Evolutionary conservation across 1,140 invertebrate species (phyloP).

Genomic region (Megalonaias nervosa): DNA sequence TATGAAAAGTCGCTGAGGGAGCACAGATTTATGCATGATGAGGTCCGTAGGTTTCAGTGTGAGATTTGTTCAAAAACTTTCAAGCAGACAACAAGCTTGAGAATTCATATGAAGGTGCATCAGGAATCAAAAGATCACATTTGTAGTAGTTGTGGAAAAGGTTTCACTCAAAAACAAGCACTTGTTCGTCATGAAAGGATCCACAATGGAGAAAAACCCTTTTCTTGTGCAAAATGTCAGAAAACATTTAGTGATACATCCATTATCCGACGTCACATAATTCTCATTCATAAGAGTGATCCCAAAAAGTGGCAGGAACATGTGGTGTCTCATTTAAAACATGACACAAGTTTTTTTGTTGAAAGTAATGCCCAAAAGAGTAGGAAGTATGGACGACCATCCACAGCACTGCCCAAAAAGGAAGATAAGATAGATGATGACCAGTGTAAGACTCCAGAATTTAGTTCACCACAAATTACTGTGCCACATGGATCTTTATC

Average conservation of each 20-base stretch:
- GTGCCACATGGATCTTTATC: no score
- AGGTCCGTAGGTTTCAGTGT: slow-evolving; percentile 56
- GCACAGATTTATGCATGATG: slow-evolving; percentile 62
- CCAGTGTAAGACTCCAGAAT: no score
- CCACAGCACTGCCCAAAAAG: no score
- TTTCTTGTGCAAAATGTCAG: slow-evolving; percentile 57
- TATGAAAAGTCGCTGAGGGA: slow-evolving; percentile 62
- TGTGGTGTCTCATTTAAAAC: slow-evolving; percentile 27
- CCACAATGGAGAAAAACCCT: slow-evolving; percentile 67
- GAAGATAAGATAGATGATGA: no score
- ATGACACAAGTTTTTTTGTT: slow-evolving; percentile 27
- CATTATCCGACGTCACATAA: slow-evolving; percentile 65
- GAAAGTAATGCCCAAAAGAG: background rate
- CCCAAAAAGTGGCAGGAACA: slow-evolving; percentile 49
- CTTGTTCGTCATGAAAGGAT: slow-evolving; percentile 62
- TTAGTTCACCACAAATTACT: no score
- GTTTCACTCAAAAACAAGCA: slow-evolving; percentile 65
- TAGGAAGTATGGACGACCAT: no score
- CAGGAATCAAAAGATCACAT: slow-evolving; percentile 57
- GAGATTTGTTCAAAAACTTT: slow-evolving; percentile 59
- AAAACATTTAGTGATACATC: slow-evolving; percentile 62
- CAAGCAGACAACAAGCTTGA: slow-evolving; percentile 54
- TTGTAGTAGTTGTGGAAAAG: slow-evolving; percentile 64
- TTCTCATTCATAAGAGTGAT: slow-evolving; percentile 58
- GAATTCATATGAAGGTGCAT: slow-evolving; percentile 62